These are phyloP conservation scores for Linyphia triangularis DNA, from an alignment of 2,888 invertebrate genomes.

Conservation along the genomic window DNA sequence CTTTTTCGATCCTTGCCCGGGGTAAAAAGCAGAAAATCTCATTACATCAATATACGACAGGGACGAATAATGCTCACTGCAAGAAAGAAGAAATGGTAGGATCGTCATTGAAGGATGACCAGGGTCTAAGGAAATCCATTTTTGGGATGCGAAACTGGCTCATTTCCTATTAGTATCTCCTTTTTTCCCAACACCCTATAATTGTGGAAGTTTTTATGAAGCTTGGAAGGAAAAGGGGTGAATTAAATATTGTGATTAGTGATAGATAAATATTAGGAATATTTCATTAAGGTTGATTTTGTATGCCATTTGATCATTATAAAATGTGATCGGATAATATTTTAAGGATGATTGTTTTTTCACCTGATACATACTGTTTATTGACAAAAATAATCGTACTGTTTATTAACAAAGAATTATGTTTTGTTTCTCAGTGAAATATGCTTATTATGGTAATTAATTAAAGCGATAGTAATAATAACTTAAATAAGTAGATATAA, in stretches of 20 bases:
- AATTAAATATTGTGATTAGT: neutral
- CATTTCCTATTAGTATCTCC: slow-evolving; percentile 54
- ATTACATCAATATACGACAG: slow-evolving; percentile 24
- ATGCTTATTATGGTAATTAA: too few species aligned
- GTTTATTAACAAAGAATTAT: too few species aligned
- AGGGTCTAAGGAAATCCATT: slow-evolving; percentile 35
- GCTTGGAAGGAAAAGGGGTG: neutral
- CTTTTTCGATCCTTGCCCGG: neutral
- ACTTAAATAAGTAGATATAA: too few species aligned
- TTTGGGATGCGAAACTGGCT: slow-evolving; percentile 51
- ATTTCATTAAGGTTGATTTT: too few species aligned
- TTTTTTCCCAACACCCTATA: neutral
- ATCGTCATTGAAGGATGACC: slow-evolving; percentile 44
- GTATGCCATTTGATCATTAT: too few species aligned
- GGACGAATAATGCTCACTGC: neutral
- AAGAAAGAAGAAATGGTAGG: neutral
- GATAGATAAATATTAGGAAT: too few species aligned
- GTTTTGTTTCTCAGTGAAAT: too few species aligned
- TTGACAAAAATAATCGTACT: too few species aligned
- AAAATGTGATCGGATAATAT: too few species aligned
- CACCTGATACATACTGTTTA: too few species aligned
- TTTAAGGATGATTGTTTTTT: too few species aligned
- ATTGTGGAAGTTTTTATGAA: neutral
- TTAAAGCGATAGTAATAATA: too few species aligned
- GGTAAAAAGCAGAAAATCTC: slow-evolving; percentile 49